Conservation (phyloP, 1,140 invertebrate species). For the Psix sp. region DNA sequence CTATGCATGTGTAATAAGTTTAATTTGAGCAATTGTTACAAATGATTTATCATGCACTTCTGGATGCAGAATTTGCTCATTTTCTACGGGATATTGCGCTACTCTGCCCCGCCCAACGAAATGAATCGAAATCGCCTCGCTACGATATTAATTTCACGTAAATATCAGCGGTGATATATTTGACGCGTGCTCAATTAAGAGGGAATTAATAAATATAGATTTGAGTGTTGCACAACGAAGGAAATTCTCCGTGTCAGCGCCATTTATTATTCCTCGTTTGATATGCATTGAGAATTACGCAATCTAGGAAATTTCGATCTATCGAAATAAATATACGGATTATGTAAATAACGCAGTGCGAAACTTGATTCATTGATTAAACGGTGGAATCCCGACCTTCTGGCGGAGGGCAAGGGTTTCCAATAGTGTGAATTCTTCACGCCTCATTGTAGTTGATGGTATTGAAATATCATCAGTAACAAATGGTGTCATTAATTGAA, state of each 20-base stretch:
- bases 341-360: slow-evolving; percentile 34
- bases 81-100: too few species aligned
- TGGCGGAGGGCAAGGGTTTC: too few species aligned
- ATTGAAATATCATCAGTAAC: not conserved
- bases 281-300: slow-evolving; percentile 32
- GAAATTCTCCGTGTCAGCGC: slow-evolving; percentile 28
- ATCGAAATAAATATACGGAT: slow-evolving; percentile 34
- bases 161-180: slow-evolving; percentile 22
- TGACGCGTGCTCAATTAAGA: slow-evolving; percentile 24
- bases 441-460: too few species aligned
- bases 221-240: slow-evolving; percentile 27
- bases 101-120: too few species aligned
- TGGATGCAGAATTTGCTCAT: too few species aligned
- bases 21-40: too few species aligned
- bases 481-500: slow-evolving; percentile 27
- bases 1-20: too few species aligned
- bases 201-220: slow-evolving; percentile 42
- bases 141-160: too few species aligned
- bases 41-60: too few species aligned
- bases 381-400: too few species aligned
- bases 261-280: slow-evolving; percentile 33
- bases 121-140: too few species aligned
- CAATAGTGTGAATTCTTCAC: too few species aligned
- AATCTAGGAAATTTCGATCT: slow-evolving; percentile 48
- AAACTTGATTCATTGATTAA: not conserved